Conservation (phyloP, 2,113 vertebrate genomes). For the Pangasianodon hypophthalmus region DNA sequence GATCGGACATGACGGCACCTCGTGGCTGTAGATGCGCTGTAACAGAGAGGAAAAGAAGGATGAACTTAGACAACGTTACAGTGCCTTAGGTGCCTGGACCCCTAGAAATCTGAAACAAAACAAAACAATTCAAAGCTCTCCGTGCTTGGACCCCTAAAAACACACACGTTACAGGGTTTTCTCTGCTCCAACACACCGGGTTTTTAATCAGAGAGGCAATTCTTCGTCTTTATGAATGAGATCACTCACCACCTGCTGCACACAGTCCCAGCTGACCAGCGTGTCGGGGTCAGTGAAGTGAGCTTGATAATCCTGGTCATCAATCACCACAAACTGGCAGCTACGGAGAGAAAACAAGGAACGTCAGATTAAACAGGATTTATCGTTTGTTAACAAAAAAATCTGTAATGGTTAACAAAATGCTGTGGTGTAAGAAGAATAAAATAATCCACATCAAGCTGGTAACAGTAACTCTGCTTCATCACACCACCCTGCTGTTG, state of each 20-base stretch:
- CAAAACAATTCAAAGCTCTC: background rate
- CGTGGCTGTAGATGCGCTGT: conserved; percentile 96
- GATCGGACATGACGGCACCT: conserved; percentile 97
- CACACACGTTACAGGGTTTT: too few relatives aligned
- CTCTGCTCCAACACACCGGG: too few relatives aligned
- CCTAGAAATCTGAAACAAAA: background rate
- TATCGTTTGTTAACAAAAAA: too few relatives aligned
- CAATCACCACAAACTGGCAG: conserved; percentile 98
- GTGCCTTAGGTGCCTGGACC: background rate
- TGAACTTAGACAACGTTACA: background rate
- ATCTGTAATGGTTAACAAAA: too few relatives aligned
- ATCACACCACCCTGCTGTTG: background rate
- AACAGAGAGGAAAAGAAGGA: conserved; percentile 7
- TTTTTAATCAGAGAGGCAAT: too few relatives aligned
- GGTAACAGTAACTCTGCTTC: too few relatives aligned
- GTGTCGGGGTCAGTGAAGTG: conserved; percentile 98
- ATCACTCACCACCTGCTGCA: conserved; percentile 96
- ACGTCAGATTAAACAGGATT: background rate
- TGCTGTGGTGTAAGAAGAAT: too few relatives aligned
- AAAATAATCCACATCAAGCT: too few relatives aligned
- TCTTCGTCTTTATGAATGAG: background rate
- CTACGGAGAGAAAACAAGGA: conserved; percentile 65
- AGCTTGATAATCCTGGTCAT: conserved; percentile 94
- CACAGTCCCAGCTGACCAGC: conserved; percentile 98
- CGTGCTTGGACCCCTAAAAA: background rate